Evolutionary conservation across 2,797 vertebrate genomes (phyloP).

Genomic region (Schizothorax lantsangensis): DNA sequence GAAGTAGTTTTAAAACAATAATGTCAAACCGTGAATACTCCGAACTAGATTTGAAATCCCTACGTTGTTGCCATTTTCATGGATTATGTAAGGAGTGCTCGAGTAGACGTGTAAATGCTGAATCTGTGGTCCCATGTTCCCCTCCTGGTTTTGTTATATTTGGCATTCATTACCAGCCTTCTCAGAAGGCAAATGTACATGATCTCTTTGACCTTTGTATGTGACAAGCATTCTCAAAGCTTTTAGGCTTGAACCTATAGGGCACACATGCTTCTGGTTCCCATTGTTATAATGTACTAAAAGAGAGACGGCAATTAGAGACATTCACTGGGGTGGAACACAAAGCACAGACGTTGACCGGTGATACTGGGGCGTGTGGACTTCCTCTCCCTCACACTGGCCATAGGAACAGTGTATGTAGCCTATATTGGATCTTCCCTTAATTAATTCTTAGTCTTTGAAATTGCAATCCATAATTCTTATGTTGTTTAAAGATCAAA

Average conservation of each 20-base stretch:
- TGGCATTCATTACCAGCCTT: conserved; percentile 27
- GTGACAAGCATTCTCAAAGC: conserved; percentile 33
- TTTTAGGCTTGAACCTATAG: conserved; percentile 25
- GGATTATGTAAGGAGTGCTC: conserved; percentile 13
- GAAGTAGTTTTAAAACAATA: not conserved
- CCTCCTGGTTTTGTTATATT: conserved; percentile 22
- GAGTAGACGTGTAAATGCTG: not conserved
- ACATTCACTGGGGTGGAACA: not conserved
- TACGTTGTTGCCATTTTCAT: not conserved
- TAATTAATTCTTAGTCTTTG: not conserved
- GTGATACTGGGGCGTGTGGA: not conserved
- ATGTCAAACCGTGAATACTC: not conserved
- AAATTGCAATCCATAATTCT: not conserved
- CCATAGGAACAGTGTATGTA: not conserved
- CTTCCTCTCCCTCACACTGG: not conserved
- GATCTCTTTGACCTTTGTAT: conserved; percentile 42
- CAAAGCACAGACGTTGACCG: not conserved
- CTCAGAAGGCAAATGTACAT: conserved; percentile 37
- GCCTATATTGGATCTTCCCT: not conserved
- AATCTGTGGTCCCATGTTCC: not conserved
- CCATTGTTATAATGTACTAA: conserved; percentile 23
- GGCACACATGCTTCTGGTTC: conserved; percentile 7
- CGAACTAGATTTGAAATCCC: not conserved
- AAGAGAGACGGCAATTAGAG: conserved; percentile 22
- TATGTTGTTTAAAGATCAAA: not conserved